Conservation (phyloP, 2,888 invertebrate genomes). For the Microdon myrmicae region DNA sequence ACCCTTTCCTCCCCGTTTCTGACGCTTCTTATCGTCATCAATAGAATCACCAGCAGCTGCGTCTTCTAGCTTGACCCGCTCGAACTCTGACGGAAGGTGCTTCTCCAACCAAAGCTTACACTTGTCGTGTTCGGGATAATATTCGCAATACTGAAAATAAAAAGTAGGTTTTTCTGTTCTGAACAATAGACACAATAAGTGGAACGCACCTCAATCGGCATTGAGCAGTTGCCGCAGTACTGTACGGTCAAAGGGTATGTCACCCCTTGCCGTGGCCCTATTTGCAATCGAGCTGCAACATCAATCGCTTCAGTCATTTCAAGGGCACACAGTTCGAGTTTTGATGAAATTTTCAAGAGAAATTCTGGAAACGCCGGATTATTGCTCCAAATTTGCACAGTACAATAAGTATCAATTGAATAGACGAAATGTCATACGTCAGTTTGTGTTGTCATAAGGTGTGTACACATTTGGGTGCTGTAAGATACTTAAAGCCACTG, state of each 20-base stretch:
- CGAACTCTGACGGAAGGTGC: conserved; percentile 92
- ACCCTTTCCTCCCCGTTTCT: conserved; percentile 97
- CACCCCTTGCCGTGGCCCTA: conserved; percentile 78
- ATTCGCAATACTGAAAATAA: conserved; percentile 93
- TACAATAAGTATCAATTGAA: too few relatives aligned
- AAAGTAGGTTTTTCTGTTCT: background rate
- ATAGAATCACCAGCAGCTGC: conserved; percentile 76
- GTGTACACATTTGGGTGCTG: too few relatives aligned
- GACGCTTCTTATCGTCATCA: conserved; percentile 94
- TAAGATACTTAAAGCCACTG: too few relatives aligned
- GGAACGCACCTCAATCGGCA: conserved; percentile 84
- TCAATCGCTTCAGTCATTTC: conserved; percentile 73
- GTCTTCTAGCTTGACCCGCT: conserved; percentile 77
- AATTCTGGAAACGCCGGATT: background rate
- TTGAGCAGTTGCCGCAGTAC: conserved; percentile 94
- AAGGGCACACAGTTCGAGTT: background rate
- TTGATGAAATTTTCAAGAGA: background rate
- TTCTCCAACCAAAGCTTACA: conserved; percentile 97
- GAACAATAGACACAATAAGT: conserved; percentile 5
- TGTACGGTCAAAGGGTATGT: conserved; percentile 84
- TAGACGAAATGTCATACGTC: too few relatives aligned
- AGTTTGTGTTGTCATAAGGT: too few relatives aligned
- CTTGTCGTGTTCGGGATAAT: conserved; percentile 96
- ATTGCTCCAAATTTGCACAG: too few relatives aligned
- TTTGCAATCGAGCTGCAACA: conserved; percentile 69